Conservation (phyloP, 2,113 vertebrate species). For the Microcebus tavaratra region DNA sequence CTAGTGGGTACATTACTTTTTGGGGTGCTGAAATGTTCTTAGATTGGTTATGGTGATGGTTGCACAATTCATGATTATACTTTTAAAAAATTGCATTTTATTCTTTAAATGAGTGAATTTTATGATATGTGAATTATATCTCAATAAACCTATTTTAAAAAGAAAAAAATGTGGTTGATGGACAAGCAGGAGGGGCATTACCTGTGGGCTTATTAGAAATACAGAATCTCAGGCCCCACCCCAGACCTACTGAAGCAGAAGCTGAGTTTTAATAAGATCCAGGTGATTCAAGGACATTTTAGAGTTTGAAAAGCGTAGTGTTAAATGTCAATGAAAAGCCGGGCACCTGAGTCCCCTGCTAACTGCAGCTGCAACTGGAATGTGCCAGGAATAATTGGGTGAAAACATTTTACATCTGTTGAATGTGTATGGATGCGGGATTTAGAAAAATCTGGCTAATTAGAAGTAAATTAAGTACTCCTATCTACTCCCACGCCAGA, state of each 20-base stretch:
- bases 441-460: neutral
- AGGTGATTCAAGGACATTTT: neutral
- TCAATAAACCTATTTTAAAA: neutral
- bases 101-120: neutral
- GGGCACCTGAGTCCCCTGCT: conserved; percentile 16
- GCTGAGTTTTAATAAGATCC: neutral
- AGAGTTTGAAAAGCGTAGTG: neutral
- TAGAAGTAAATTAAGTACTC: conserved; percentile 6
- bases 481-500: neutral
- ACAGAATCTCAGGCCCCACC: neutral
- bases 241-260: neutral
- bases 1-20: neutral
- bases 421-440: neutral
- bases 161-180: neutral
- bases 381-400: neutral
- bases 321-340: conserved; percentile 4
- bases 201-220: neutral
- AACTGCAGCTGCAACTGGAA: conserved; percentile 1
- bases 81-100: neutral
- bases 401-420: neutral
- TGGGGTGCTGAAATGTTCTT: neutral
- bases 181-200: neutral
- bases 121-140: neutral
- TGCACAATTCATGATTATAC: neutral
- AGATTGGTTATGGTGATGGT: too few species aligned